phyloP scores from a whole-genome alignment of 2,888 invertebrate species.

The Platypus cylindrus region DNA sequence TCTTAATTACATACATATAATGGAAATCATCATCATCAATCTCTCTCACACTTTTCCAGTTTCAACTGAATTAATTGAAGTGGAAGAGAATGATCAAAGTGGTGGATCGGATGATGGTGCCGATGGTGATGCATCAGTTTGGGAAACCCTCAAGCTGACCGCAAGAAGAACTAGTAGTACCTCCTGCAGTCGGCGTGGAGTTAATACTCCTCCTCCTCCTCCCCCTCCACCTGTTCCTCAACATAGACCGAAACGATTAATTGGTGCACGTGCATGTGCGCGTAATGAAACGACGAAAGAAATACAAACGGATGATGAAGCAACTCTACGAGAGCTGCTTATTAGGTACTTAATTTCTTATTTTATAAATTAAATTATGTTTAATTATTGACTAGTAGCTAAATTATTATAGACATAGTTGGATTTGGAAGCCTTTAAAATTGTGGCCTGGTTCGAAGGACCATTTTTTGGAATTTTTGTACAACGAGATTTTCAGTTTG shows the following conservation, averaged over 20 bases:
- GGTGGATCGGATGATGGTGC: conserved; percentile 18
- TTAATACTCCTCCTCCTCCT: conserved; percentile 30
- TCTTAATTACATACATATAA: no score
- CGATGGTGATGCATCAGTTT: conserved; percentile 28
- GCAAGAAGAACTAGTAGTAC: no score
- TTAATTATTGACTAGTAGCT: no score
- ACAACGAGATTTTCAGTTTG: no score
- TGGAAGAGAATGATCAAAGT: conserved; percentile 37
- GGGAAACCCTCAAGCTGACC: conserved; percentile 38
- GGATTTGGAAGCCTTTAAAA: no score
- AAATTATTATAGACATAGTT: no score
- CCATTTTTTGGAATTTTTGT: no score
- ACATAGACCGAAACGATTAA: conserved; percentile 29
- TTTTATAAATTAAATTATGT: no score
- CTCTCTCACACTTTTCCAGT: conserved; percentile 25
- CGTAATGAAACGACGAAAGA: conserved; percentile 76
- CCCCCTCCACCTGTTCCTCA: no score
- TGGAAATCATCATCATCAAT: no score
- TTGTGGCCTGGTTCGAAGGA: no score
- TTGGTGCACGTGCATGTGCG: conserved; percentile 36
- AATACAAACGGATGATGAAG: conserved; percentile 64
- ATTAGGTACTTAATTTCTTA: conserved; percentile 56
- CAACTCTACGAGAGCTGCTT: conserved; percentile 88
- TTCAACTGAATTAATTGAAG: conserved; percentile 36
- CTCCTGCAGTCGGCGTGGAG: conserved; percentile 19